These are phyloP conservation scores for Marronus borbonicus DNA, from an alignment of 2,888 invertebrate species.

Conservation along the genomic window DNA sequence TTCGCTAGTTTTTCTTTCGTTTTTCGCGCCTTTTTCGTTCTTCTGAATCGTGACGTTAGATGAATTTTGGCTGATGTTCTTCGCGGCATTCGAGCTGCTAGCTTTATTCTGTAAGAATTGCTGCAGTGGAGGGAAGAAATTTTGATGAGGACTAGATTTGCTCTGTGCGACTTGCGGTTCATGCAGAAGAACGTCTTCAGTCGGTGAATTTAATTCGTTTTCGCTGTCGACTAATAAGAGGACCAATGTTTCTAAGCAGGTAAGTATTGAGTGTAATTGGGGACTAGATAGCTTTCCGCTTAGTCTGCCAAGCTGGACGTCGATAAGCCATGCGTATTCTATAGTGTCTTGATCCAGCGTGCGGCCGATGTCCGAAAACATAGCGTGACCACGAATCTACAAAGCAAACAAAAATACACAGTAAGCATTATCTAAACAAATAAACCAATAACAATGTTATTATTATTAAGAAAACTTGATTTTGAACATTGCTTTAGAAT, in stretches of 20 bases:
- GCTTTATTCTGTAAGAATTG: conserved; percentile 59
- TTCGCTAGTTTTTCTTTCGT: conserved; percentile 54
- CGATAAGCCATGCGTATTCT: conserved; percentile 98
- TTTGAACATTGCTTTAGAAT: no score
- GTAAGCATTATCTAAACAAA: conserved; percentile 46
- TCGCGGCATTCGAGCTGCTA: conserved; percentile 49
- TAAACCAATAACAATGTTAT: no score
- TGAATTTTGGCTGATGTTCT: conserved; percentile 44
- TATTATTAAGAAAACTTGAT: no score
- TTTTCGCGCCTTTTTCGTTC: conserved; percentile 43
- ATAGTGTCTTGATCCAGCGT: conserved; percentile 94
- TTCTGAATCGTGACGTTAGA: conserved; percentile 42
- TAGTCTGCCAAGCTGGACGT: conserved; percentile 93
- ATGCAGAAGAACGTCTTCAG: conserved; percentile 55
- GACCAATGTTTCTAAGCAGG: conserved; percentile 90
- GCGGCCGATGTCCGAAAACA: conserved; percentile 95
- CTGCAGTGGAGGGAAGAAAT: conserved; percentile 58
- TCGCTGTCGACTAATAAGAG: conserved; percentile 90
- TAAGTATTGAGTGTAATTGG: conserved; percentile 89
- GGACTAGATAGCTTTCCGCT: conserved; percentile 92
- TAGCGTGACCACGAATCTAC: conserved; percentile 92
- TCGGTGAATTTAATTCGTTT: conserved; percentile 88
- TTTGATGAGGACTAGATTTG: conserved; percentile 56
- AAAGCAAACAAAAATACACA: conserved; percentile 24
- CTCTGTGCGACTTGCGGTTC: conserved; percentile 56